These are phyloP conservation scores for Zaprionus davidi DNA, from an alignment of 1,140 invertebrate genomes.

Conservation along the genomic window DNA sequence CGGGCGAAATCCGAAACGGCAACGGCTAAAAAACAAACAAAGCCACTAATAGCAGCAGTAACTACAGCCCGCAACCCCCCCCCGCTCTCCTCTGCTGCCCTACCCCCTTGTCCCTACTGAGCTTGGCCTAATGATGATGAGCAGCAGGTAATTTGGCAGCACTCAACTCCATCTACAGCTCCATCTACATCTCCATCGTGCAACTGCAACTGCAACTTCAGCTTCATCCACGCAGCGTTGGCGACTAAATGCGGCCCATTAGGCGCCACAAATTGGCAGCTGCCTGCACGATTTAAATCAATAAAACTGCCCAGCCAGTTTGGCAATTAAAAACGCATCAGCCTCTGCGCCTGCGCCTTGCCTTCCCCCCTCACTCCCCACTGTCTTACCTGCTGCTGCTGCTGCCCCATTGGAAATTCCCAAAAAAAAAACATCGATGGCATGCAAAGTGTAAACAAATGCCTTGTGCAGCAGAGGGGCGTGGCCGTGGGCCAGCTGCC, in stretches of 20 bases:
- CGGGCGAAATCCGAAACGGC: conserved; percentile 64
- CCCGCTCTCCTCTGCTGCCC: not conserved
- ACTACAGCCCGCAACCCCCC: not conserved
- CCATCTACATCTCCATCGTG: not conserved
- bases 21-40: conserved; percentile 65
- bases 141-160: conserved; percentile 52
- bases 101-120: not conserved
- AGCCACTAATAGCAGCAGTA: conserved; percentile 16
- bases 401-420: not conserved
- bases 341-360: not conserved
- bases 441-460: conserved; percentile 60
- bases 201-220: not conserved
- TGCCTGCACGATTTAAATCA: conserved; percentile 77
- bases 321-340: conserved; percentile 81
- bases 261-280: conserved; percentile 78
- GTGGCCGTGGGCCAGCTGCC: conserved; percentile 50
- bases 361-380: too few relatives aligned
- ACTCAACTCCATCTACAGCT: not conserved
- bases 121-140: conserved; percentile 72
- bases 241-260: conserved; percentile 58
- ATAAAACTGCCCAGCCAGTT: conserved; percentile 63
- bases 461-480: conserved; percentile 38
- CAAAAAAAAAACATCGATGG: conserved; percentile 32
- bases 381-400: too few relatives aligned
- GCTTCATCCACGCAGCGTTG: not conserved